Evolutionary conservation across 2,888 invertebrate species (phyloP).

Genomic region (Agonopterix heracliana): DNA sequence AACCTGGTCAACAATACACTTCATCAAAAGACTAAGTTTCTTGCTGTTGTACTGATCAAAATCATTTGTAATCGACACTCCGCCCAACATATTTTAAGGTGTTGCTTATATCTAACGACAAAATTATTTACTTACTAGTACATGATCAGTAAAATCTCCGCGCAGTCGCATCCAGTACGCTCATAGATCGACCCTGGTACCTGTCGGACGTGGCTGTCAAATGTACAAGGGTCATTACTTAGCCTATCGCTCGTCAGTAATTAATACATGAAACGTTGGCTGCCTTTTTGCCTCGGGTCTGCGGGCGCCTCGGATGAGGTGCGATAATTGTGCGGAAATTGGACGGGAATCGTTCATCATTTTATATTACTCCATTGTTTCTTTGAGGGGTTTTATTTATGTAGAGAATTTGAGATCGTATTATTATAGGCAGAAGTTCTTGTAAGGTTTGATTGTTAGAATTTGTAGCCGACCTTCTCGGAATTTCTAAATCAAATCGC

Average conservation of each 20-base stretch:
- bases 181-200: conserved; percentile 26
- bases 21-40: conserved; percentile 75
- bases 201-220: conserved; percentile 62
- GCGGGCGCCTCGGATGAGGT: conserved; percentile 2
- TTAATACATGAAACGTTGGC: conserved; percentile 47
- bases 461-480: too few relatives aligned
- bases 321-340: conserved; percentile 11
- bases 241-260: conserved; percentile 58
- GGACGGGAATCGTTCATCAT: conserved; percentile 1
- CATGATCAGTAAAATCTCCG: too few relatives aligned
- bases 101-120: too few relatives aligned
- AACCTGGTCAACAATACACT: conserved; percentile 71
- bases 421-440: too few relatives aligned
- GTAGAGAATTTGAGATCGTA: too few relatives aligned
- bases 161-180: neutral
- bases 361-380: neutral
- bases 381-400: too few relatives aligned
- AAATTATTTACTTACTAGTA: too few relatives aligned
- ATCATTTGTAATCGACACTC: conserved; percentile 68
- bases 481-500: too few relatives aligned
- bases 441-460: too few relatives aligned
- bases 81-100: conserved; percentile 70
- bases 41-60: conserved; percentile 71
- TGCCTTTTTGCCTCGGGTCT: conserved; percentile 4
- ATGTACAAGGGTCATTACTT: conserved; percentile 75